Base-by-base conservation (phyloP, 64 coral and sea anemone genomes). In the Stylophora pistillata region DNA sequence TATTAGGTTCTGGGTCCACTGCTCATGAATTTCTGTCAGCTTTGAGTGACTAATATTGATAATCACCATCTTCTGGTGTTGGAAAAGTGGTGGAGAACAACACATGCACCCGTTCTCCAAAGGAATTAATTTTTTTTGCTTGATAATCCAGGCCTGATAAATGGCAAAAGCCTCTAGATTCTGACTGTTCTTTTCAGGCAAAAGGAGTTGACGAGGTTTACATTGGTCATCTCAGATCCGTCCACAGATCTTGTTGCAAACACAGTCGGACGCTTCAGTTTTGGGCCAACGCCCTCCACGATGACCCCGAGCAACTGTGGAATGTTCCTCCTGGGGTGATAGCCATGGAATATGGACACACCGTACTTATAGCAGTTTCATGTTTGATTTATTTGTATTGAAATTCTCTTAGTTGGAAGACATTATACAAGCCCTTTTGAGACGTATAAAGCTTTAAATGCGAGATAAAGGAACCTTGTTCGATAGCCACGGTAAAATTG, bases 291-390 rank as follows among this genome's bases (percentile, higher is more conserved):
- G 63, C 97, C 13, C 81, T 99, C 71, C 97, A 99, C 33, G 85
- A 83, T 3, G 74, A 95, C 54, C 89, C 93, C 25, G 87, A 95
- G 25, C 80, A 95, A 52, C 31, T 90, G 29, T 80, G 82, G 53
- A 95, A 95, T 30, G 71, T 99, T 23, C 97, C 97, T 15, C 57
- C 87, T 11, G 93, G 91, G n/a, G 78, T 90, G 9, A 89, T 95
- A 85, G 97, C 93, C 14, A 95, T 99, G 97, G 97, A 99, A 85
- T 99, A 99, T 85, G 90, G 97, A 25, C 70, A 71, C 26, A 76
- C 89, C 90, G 97, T 99, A 76, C 28, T 21, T 30, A 12, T 53
- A 20, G 33, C 13, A 41, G 9, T 32, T 33, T 60, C 72, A 10
- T 28, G 10, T 29, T 14, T 28, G 53, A 15, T 59, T 47, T 7